Percentiles rank a stretch among this genome's conserved stretches.
Evolutionary conservation across 2,797 vertebrate genomes (phyloP).

Genomic region (Epinephelus coioides): DNA sequence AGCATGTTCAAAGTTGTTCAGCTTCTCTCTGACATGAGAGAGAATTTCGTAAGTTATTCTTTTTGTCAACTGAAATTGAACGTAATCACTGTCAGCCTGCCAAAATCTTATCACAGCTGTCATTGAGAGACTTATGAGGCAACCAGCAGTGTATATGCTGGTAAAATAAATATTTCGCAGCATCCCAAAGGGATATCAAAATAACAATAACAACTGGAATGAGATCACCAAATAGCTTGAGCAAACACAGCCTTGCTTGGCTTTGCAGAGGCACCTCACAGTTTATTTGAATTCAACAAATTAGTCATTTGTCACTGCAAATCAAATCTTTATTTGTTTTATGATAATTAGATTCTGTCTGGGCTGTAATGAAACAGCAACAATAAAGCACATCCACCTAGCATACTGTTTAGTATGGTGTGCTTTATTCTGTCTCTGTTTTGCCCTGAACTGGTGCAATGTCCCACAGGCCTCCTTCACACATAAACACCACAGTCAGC

Average conservation of each 20-base stretch:
- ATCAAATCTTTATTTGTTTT: conserved; percentile 36
- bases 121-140: conserved; percentile 37
- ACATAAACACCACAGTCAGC: conserved; percentile 23
- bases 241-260: conserved; percentile 27
- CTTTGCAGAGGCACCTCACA: conserved; percentile 15
- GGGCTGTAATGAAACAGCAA: conserved; percentile 20
- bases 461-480: conserved; percentile 23
- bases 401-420: conserved; percentile 3
- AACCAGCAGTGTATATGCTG: conserved; percentile 23
- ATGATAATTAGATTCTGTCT: conserved; percentile 30
- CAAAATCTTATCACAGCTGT: conserved; percentile 53
- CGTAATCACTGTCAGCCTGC: conserved; percentile 49
- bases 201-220: conserved; percentile 49
- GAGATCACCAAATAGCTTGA: conserved; percentile 36
- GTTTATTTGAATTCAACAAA: conserved; percentile 45
- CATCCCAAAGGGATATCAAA: conserved; percentile 34
- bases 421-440: conserved; percentile 13
- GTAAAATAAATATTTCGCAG: conserved; percentile 49
- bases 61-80: conserved; percentile 39
- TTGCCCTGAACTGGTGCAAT: not conserved
- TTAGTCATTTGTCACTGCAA: conserved; percentile 35
- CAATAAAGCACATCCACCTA: conserved; percentile 11
- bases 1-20: conserved; percentile 35
- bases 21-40: conserved; percentile 38
- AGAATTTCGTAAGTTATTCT: conserved; percentile 35